phyloP scores from a whole-genome alignment of 2,888 invertebrate species.

The Alloscopus bannaensis region DNA sequence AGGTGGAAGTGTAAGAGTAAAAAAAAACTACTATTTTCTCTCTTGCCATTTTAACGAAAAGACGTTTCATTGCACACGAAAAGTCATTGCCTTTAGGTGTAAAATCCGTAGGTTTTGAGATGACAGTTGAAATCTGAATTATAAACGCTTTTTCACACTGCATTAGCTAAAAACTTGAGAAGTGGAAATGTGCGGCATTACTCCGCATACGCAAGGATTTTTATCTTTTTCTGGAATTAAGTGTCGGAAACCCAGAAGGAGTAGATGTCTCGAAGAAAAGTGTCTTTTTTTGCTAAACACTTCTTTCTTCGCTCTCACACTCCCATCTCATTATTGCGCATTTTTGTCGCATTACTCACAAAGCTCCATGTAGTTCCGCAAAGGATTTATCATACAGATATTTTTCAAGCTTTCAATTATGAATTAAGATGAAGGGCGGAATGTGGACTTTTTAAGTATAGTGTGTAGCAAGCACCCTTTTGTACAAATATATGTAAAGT shows the following conservation, averaged over 20 bases:
- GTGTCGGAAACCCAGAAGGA: slow-evolving; percentile 14
- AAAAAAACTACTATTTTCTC: too few species aligned
- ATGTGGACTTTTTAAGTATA: slow-evolving; percentile 21
- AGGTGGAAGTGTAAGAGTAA: too few species aligned
- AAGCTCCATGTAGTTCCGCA: too few species aligned
- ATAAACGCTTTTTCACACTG: slow-evolving; percentile 10
- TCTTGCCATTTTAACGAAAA: too few species aligned
- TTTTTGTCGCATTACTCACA: slow-evolving; percentile 41
- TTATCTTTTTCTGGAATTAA: slow-evolving; percentile 30
- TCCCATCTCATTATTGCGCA: slow-evolving; percentile 17
- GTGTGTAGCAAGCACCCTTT: background rate
- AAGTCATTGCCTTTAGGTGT: slow-evolving; percentile 24
- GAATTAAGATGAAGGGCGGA: slow-evolving; percentile 57
- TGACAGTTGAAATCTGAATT: slow-evolving; percentile 15
- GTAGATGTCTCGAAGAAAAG: too few species aligned
- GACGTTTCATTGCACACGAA: too few species aligned
- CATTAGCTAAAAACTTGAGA: slow-evolving; percentile 3
- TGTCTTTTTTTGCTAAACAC: too few species aligned
- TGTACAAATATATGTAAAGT: too few species aligned
- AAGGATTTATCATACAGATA: slow-evolving; percentile 41
- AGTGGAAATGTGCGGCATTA: slow-evolving; percentile 12
- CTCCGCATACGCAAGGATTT: too few species aligned
- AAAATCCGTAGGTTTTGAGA: slow-evolving; percentile 1
- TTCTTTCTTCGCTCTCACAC: too few species aligned
- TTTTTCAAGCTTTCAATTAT: slow-evolving; percentile 44